Percentiles rank a stretch among this genome's conserved stretches.
Evolutionary conservation across 2,797 vertebrate species (phyloP).

Genomic region (Nyctibius grandis): DNA sequence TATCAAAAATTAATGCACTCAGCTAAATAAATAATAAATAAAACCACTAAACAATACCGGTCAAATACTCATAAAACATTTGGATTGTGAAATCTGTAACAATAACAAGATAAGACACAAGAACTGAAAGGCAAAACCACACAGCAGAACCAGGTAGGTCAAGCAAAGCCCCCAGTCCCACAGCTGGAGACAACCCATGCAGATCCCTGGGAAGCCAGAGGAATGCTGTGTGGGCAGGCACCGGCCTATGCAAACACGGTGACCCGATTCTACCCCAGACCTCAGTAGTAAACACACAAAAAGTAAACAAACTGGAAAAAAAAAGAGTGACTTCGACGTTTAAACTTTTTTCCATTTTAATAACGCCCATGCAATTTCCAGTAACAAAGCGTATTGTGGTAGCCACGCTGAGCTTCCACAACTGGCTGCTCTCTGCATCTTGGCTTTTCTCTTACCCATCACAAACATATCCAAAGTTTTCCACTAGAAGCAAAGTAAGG

Average conservation of each 20-base stretch:
- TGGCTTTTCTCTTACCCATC: not conserved
- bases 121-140: not conserved
- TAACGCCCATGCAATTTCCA: not conserved
- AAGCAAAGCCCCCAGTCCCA: not conserved
- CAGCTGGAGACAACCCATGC: not conserved
- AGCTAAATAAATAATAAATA: not conserved
- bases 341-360: not conserved
- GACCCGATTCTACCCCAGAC: not conserved
- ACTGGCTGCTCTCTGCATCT: not conserved
- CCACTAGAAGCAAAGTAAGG: not conserved
- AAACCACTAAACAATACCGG: not conserved
- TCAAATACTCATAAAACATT: not conserved
- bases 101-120: not conserved
- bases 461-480: conserved; percentile 16
- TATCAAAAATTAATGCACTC: not conserved
- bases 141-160: not conserved
- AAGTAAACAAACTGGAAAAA: not conserved
- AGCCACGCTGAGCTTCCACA: conserved; percentile 1
- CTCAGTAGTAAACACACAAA: not conserved
- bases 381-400: conserved; percentile 33
- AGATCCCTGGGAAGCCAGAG: not conserved
- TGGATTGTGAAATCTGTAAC: not conserved
- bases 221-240: not conserved
- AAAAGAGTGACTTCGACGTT: not conserved
- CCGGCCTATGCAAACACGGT: not conserved